Conservation (phyloP, 2,888 invertebrate species). For the Sarcophaga carnaria region DNA sequence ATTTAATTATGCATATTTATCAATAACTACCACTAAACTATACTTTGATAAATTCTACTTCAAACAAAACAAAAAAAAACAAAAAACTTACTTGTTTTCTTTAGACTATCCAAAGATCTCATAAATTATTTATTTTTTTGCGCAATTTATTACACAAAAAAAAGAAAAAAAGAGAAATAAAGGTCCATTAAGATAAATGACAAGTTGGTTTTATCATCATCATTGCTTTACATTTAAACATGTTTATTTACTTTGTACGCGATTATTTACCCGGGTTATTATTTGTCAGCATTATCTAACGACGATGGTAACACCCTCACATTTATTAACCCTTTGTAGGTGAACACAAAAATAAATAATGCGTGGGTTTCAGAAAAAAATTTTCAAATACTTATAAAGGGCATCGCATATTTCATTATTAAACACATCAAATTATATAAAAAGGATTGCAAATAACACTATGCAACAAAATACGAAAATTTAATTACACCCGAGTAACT, state of each 20-base stretch:
- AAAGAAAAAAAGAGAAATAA: constrained; percentile 2
- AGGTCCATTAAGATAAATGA: constrained; percentile 38
- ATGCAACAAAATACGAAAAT: no score
- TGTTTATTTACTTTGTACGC: constrained; percentile 51
- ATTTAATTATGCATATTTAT: constrained; percentile 65
- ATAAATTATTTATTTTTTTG: constrained; percentile 62
- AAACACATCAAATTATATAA: no score
- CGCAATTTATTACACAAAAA: background rate
- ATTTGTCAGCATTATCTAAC: constrained; percentile 38
- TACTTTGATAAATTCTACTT: constrained; percentile 46
- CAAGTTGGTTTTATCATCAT: constrained; percentile 43
- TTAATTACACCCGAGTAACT: no score
- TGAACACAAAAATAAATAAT: background rate
- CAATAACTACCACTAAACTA: constrained; percentile 43
- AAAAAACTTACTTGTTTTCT: background rate
- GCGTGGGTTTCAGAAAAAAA: background rate
- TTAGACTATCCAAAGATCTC: constrained; percentile 19
- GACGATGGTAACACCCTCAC: constrained; percentile 56
- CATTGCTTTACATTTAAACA: constrained; percentile 49
- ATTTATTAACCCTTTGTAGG: constrained; percentile 10
- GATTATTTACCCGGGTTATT: constrained; percentile 27
- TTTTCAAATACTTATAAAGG: no score
- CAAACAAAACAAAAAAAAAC: background rate
- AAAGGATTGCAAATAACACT: no score
- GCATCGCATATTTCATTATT: no score